Evolutionary conservation across 2,113 vertebrate genomes (phyloP), one percentile per base, ranked within the genome.

Genomic region (Macquaria ambigua): DNA sequence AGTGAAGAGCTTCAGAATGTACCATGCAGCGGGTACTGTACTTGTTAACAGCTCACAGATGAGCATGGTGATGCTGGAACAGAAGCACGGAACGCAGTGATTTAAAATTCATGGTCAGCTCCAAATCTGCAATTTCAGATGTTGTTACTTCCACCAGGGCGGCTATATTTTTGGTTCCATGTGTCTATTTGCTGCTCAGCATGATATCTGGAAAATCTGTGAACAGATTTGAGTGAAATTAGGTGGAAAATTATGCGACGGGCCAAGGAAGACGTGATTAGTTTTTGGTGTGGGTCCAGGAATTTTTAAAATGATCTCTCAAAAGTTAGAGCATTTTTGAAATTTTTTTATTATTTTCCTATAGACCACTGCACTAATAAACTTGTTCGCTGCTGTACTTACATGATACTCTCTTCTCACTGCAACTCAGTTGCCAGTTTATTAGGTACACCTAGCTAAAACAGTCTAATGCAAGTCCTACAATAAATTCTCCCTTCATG

Each of bases 181-280:
- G 23, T 56, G 23, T 56, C 31, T 41, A 31, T 41, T 73, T 58
- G 8, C n/a, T 46, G 23, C 34, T 62, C 61, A 61, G 79, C 59
- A 11, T 53, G 66, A 81, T 16, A 52, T 20, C 61, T 74, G 31
- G 34, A 46, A 73, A 15, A 52, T 66, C 48, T 50, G 25, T 67
- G 23, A 55, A 70, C 46, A 55, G 53, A 76, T 70, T 39, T 85
- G 2, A 10, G 71, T 66, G 18, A 79, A 71, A 66, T 46, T 58
- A 34, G 59, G 31, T 52, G 59, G 59, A 81, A 72, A 75, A 56
- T 59, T 55, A 43, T 16, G 43, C 15, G 16, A 39, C 1, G 1
- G 39, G 46, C 46, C 14, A n/a, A 70, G n/a, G 43, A 66, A 10
- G 56, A 15, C 52, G 2, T 31, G 11, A 55, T 28, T 48, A 21